Evolutionary conservation across 2,888 invertebrate genomes (phyloP).

Genomic region (Drosophila kambysellisi): DNA sequence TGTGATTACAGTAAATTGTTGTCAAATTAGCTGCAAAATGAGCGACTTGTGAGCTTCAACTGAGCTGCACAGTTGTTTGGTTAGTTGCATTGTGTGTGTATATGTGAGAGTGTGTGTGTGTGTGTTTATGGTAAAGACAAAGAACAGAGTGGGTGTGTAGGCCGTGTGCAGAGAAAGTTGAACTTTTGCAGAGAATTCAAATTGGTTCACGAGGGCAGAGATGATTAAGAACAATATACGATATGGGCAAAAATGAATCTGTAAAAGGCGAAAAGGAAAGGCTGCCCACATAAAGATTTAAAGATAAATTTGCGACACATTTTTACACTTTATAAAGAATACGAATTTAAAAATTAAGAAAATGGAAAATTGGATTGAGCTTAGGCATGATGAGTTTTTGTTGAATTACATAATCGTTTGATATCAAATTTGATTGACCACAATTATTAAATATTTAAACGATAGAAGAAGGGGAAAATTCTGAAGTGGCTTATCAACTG

Average conservation of each 20-base stretch:
- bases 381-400: background rate
- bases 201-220: constrained; percentile 38
- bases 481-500: background rate
- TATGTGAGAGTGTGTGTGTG: constrained; percentile 3
- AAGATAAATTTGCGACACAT: background rate
- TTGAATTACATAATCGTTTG: background rate
- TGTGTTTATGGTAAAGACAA: constrained; percentile 34
- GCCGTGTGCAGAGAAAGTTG: constrained; percentile 65
- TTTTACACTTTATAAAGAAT: background rate
- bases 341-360: background rate
- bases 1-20: constrained; percentile 83
- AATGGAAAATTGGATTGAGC: background rate
- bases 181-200: constrained; percentile 26
- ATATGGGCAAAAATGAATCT: background rate
- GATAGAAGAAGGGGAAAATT: background rate
- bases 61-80: constrained; percentile 7
- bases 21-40: constrained; percentile 82
- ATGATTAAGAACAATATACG: constrained; percentile 6
- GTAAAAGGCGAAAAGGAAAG: background rate
- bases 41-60: constrained; percentile 55
- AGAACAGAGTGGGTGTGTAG: constrained; percentile 39
- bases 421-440: background rate
- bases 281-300: background rate
- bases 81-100: constrained; percentile 1
- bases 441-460: background rate